These are phyloP conservation scores for Crocodylus rhombifer DNA, from an alignment of 2,797 vertebrate genomes.

Conservation along the genomic window DNA sequence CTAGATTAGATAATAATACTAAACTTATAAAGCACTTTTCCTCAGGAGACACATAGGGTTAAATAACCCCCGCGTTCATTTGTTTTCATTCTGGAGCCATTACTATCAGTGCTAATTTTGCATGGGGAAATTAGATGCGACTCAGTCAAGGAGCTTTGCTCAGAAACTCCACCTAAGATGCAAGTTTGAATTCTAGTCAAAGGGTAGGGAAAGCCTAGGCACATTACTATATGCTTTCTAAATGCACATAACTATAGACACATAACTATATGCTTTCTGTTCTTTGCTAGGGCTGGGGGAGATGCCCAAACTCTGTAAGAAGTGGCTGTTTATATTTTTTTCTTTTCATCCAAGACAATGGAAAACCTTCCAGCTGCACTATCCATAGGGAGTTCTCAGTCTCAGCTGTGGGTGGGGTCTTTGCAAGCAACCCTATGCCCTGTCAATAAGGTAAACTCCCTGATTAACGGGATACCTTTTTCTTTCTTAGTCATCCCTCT, in stretches of 20 bases:
- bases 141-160: neutral
- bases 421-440: too few species aligned
- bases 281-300: neutral
- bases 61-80: neutral
- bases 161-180: neutral
- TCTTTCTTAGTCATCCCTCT: slow-evolving; percentile 36
- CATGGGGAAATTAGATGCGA: slow-evolving; percentile 11
- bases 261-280: neutral
- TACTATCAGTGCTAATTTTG: slow-evolving; percentile 48
- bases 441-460: too few species aligned
- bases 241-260: neutral
- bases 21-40: too few species aligned
- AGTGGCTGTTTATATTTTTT: neutral
- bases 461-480: neutral
- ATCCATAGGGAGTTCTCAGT: too few species aligned
- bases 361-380: neutral
- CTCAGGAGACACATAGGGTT: too few species aligned
- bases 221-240: neutral
- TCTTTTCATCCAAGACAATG: neutral
- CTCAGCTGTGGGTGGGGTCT: too few species aligned
- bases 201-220: neutral
- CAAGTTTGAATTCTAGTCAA: neutral
- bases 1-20: neutral
- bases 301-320: neutral
- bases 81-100: slow-evolving; percentile 30